phyloP scores from a whole-genome alignment of 2,113 vertebrate genomes.

The Thinocorus orbignyianus region DNA sequence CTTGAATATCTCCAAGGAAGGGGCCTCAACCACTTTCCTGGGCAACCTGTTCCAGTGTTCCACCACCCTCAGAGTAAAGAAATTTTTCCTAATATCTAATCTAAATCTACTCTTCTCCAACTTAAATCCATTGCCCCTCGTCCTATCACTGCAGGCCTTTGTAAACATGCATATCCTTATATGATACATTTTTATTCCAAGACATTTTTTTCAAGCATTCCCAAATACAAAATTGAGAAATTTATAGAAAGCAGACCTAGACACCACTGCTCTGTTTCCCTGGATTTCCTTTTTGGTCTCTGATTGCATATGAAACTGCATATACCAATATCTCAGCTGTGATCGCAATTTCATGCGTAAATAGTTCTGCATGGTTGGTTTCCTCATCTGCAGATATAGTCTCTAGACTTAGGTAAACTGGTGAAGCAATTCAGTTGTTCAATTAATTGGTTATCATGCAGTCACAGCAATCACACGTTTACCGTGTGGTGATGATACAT shows the following conservation, averaged over 20 bases:
- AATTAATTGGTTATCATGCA: not conserved
- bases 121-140: too few relatives aligned
- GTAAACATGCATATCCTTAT: not conserved
- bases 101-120: too few relatives aligned
- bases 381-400: not conserved
- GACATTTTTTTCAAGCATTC: not conserved
- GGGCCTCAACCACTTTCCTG: too few relatives aligned
- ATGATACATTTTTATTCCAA: not conserved
- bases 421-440: not conserved
- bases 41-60: too few relatives aligned
- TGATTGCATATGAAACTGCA: not conserved
- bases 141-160: too few relatives aligned
- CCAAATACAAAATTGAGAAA: not conserved
- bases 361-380: not conserved
- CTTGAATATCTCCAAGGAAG: too few relatives aligned
- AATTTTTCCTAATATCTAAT: too few relatives aligned
- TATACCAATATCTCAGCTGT: not conserved
- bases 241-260: not conserved
- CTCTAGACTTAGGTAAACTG: not conserved
- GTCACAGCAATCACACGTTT: not conserved
- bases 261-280: not conserved
- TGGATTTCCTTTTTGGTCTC: not conserved
- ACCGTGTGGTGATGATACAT: not conserved
- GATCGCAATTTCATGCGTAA: not conserved
- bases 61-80: too few relatives aligned